These are phyloP conservation scores for Dicerorhinus sumatrensis DNA, from an alignment of 2,113 vertebrate species.

Conservation along the genomic window DNA sequence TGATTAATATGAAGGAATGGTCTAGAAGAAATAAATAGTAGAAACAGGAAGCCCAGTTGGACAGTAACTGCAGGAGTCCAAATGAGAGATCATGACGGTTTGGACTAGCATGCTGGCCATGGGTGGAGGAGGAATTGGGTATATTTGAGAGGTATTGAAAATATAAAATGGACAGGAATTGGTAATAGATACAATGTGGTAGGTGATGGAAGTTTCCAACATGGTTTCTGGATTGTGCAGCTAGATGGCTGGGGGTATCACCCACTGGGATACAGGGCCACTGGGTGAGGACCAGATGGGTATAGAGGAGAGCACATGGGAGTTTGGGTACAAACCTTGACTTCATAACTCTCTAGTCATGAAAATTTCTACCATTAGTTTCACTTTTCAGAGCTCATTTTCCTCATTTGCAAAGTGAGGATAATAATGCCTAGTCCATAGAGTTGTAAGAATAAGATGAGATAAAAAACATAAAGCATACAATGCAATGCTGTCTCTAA, in stretches of 20 bases:
- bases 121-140: fast-evolving
- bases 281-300: not conserved
- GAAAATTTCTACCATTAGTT: not conserved
- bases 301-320: not conserved
- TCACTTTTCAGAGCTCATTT: not conserved
- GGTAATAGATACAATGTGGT: not conserved
- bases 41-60: not conserved
- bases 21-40: not conserved
- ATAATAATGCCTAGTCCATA: not conserved
- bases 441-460: not conserved
- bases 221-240: not conserved
- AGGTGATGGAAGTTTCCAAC: not conserved
- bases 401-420: not conserved
- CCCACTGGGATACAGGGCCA: fast-evolving
- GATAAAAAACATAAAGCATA: not conserved
- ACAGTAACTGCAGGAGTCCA: not conserved
- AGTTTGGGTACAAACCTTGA: not conserved
- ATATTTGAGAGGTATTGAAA: fast-evolving
- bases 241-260: too few species aligned
- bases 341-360: not conserved
- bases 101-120: not conserved
- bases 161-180: not conserved
- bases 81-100: too few species aligned
- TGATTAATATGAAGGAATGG: not conserved
- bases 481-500: not conserved